Conservation (phyloP, 2,113 vertebrate genomes). For the Athene noctua region DNA sequence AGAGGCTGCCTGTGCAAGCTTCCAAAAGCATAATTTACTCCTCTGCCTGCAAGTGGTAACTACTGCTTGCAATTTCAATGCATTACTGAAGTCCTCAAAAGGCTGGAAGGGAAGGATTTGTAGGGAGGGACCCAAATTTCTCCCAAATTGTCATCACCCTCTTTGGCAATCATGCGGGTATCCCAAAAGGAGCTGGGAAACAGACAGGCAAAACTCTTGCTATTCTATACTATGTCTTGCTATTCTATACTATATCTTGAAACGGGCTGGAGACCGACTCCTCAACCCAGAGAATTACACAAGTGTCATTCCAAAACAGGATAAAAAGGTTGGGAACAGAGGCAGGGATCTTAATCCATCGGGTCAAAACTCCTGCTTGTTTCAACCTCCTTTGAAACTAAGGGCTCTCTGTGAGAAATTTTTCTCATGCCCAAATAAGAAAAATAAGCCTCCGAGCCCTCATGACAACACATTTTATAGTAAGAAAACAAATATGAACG, state of each 20-base stretch:
- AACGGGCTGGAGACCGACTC: background rate
- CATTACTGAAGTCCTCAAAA: background rate
- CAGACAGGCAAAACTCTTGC: background rate
- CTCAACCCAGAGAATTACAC: background rate
- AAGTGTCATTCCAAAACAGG: background rate
- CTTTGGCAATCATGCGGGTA: background rate
- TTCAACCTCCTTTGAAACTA: background rate
- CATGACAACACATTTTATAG: background rate
- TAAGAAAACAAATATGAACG: background rate
- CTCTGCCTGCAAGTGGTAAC: background rate
- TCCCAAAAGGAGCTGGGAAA: background rate
- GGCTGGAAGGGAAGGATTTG: background rate
- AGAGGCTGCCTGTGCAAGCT: background rate
- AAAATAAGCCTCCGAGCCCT: background rate
- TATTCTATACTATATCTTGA: background rate
- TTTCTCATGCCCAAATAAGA: background rate
- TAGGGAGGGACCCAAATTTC: background rate
- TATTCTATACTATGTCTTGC: background rate
- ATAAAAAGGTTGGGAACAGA: background rate
- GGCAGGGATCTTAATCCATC: background rate
- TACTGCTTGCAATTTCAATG: background rate
- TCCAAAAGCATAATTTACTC: background rate
- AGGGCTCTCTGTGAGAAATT: background rate
- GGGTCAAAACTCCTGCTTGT: background rate
- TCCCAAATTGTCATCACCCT: background rate